Percentiles rank a stretch among this genome's conserved stretches.
phyloP scores from a whole-genome alignment of 2,113 vertebrate species.

The Rhombomys opimus region DNA sequence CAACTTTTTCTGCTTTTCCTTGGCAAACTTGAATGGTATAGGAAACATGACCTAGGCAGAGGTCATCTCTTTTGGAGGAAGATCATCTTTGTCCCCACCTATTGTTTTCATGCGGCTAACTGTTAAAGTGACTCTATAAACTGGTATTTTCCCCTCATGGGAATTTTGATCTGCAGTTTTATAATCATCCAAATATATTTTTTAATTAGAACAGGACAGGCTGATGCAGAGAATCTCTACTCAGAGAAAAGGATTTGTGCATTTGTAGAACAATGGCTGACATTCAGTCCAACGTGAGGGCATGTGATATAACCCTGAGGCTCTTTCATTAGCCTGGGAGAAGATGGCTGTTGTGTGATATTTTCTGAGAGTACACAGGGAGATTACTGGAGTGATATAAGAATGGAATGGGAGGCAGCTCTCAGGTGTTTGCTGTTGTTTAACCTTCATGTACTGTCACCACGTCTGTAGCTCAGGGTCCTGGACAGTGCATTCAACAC shows the following conservation, averaged over 20 bases:
- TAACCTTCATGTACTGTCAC: background rate
- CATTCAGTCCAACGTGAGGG: background rate
- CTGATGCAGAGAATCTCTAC: background rate
- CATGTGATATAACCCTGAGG: background rate
- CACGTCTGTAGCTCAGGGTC: too few species aligned
- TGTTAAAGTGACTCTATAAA: background rate
- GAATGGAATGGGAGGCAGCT: background rate
- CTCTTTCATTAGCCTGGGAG: background rate
- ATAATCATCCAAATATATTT: background rate
- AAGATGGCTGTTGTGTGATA: background rate
- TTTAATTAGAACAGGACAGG: background rate
- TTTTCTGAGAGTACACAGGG: background rate
- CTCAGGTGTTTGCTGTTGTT: background rate
- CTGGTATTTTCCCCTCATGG: background rate
- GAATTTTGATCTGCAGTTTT: background rate
- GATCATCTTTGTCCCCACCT: background rate
- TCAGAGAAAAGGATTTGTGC: background rate
- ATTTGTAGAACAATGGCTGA: too few species aligned
- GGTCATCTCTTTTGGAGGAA: background rate
- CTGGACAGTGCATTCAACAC: background rate
- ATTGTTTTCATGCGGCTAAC: background rate
- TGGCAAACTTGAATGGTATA: background rate
- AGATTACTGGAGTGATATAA: background rate
- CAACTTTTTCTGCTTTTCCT: background rate
- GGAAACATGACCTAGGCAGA: background rate